Conservation (phyloP, 2,113 vertebrate species). For the Emydura subglobosa region DNA sequence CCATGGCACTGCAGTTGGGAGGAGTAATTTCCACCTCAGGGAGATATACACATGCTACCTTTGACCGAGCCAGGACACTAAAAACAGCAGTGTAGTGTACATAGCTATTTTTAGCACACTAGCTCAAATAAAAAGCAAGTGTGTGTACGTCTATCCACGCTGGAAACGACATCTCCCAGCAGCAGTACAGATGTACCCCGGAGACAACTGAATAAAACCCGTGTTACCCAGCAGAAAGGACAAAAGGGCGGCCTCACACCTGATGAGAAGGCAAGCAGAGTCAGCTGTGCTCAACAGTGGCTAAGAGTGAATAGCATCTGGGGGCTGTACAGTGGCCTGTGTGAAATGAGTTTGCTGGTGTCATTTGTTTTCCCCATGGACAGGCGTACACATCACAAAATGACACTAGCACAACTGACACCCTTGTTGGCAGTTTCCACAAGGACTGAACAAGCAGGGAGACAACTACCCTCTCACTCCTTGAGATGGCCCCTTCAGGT, state of each 20-base stretch:
- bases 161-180: neutral
- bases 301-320: fast-evolving
- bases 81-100: too few species aligned
- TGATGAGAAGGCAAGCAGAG: neutral
- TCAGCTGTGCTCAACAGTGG: neutral
- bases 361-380: neutral
- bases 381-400: neutral
- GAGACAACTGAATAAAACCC: neutral
- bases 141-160: neutral
- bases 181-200: neutral
- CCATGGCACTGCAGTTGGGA: too few species aligned
- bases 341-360: neutral
- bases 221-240: neutral
- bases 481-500: neutral
- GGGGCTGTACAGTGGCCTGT: neutral
- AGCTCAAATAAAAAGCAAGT: too few species aligned
- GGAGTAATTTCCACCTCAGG: too few species aligned
- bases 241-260: neutral
- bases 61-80: too few species aligned
- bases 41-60: too few species aligned
- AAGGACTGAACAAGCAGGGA: neutral
- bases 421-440: neutral
- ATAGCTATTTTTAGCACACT: too few species aligned
- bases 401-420: neutral
- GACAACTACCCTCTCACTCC: neutral